phyloP scores from a whole-genome alignment of 2,888 invertebrate genomes.

The Cantharis lateralis region DNA sequence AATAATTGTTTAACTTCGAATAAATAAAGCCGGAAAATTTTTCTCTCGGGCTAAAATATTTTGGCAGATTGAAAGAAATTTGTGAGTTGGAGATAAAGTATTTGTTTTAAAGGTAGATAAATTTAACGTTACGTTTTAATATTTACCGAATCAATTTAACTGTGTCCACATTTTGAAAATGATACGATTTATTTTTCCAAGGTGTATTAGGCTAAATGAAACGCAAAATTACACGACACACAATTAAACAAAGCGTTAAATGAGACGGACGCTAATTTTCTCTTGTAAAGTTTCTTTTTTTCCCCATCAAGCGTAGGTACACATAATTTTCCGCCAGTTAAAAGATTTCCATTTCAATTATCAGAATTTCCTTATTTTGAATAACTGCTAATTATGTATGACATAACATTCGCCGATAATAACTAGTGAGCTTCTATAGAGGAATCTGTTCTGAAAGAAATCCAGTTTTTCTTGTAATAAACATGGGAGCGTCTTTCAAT shows the following conservation, averaged over 20 bases:
- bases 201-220: conserved; percentile 23
- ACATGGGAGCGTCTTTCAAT: conserved; percentile 10
- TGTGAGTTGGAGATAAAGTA: conserved; percentile 3
- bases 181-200: conserved; percentile 22
- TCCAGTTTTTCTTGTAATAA: background rate
- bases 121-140: conserved; percentile 19
- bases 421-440: background rate
- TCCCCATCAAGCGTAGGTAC: conserved; percentile 8
- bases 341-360: background rate
- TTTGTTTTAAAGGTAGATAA: conserved; percentile 24
- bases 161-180: conserved; percentile 26
- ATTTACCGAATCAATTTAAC: conserved; percentile 28
- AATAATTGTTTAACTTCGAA: conserved; percentile 3
- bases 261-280: conserved; percentile 35
- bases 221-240: conserved; percentile 24
- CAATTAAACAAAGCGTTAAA: conserved; percentile 32
- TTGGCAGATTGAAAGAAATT: conserved; percentile 9
- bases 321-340: conserved; percentile 8
- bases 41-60: conserved; percentile 4
- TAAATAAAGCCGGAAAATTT: conserved; percentile 20
- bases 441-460: background rate
- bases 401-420: background rate
- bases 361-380: background rate
- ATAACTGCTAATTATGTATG: background rate
- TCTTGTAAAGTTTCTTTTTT: conserved; percentile 35